Evolutionary conservation across 1,140 invertebrate species (phyloP).

Genomic region (Aphelenchoides fujianensis): DNA sequence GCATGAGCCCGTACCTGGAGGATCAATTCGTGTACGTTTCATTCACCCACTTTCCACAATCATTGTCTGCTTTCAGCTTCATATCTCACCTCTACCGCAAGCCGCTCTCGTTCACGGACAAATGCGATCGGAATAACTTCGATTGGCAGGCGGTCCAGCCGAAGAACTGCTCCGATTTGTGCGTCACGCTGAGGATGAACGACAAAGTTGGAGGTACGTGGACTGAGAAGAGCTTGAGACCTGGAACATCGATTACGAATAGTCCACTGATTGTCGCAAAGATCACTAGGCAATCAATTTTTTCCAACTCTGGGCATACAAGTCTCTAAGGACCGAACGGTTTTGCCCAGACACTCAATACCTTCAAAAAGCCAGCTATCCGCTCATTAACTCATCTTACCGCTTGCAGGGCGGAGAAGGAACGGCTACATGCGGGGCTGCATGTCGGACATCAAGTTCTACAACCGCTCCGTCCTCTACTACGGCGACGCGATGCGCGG

Average conservation of each 20-base stretch:
- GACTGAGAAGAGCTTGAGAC: not conserved
- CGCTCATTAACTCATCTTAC: too few relatives aligned
- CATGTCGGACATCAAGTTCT: conserved; percentile 60
- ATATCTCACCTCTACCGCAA: conserved; percentile 52
- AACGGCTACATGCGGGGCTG: conserved; percentile 61
- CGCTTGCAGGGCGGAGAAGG: conserved; percentile 49
- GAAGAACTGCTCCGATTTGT: conserved; percentile 61
- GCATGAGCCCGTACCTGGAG: conserved; percentile 61
- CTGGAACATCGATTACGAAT: not conserved
- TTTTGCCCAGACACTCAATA: too few relatives aligned
- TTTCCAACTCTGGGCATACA: too few relatives aligned
- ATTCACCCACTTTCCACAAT: not conserved
- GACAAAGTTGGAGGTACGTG: conserved; percentile 58
- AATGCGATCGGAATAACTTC: conserved; percentile 56
- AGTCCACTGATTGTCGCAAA: too few relatives aligned
- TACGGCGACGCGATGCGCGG: conserved; percentile 32
- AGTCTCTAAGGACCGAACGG: too few relatives aligned
- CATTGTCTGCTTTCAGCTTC: not conserved
- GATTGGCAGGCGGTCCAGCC: conserved; percentile 50
- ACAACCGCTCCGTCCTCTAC: conserved; percentile 54
- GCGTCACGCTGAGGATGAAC: conserved; percentile 59
- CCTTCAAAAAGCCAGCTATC: too few relatives aligned
- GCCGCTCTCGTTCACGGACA: conserved; percentile 54
- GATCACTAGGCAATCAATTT: too few relatives aligned
- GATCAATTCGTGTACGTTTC: conserved; percentile 59